Base-by-base conservation (phyloP, 2,888 invertebrate genomes). In the Melanotus villosus region DNA sequence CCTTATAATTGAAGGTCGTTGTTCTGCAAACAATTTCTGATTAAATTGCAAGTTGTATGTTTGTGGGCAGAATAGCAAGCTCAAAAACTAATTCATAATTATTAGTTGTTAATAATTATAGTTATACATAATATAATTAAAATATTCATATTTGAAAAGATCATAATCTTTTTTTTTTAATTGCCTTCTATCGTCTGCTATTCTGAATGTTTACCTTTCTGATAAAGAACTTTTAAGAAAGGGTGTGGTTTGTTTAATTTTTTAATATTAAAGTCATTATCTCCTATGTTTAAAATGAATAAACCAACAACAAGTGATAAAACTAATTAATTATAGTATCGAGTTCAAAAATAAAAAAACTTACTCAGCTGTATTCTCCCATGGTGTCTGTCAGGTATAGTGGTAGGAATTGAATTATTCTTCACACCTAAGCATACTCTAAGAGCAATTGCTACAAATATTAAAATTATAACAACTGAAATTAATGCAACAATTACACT, bases 331-430 rank as follows among this genome's bases (percentile, higher is more conserved):
- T 10, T 2, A 1, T 10, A n/a, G n/a, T n/a, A n/a, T n/a, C n/a
- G n/a, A n/a, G n/a, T n/a, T n/a, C n/a, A n/a, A n/a, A n/a, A 41
- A 41, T 0, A 10, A n/a, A 4, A 19, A 52, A 52, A 34, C 62
- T 62, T 62, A 62, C 62, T 50, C 38, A 50, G 34, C n/a, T 50
- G 50, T 26, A 52, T 26, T 1, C 23, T 34, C 9, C 52, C 52
- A n/a, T 2, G 36, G 12, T 34, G 52, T 4, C 6, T 23, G 23
- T 34, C 47, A 19, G 3, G 36, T 14, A 30, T 26, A 5, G 7
- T 12, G 30, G n/a, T n/a, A 19, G 45, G 16, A 30, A 9, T 21
- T 12, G 0, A 0, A 0, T 19, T 32, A 45, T 12, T 19, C 0
- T 19, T 32, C 12, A 47, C 16, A 16, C 34, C 30, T 5, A 34